A percentile compares a stretch with the other conserved stretches of the same genome.
Conservation (phyloP, 2,888 invertebrate species). For the Pteria penguin region DNA sequence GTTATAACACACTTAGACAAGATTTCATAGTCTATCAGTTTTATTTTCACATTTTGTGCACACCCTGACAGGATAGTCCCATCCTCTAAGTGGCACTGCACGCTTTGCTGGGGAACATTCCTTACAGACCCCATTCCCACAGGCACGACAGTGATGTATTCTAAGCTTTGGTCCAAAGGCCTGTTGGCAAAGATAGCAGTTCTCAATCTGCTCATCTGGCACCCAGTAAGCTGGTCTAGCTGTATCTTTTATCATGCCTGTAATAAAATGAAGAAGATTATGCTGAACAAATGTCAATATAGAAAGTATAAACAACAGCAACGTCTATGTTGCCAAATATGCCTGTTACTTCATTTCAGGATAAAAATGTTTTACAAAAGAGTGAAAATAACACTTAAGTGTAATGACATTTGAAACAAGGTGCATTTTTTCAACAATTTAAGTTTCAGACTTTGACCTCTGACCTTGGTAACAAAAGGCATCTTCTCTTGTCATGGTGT, state of each 20-base stretch:
- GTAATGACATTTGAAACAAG: too few relatives aligned
- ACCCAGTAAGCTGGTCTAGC: conserved; percentile 90
- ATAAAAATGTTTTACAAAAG: too few relatives aligned
- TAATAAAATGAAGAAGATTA: too few relatives aligned
- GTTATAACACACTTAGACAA: background rate
- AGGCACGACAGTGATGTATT: conserved; percentile 86
- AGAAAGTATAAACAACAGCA: too few relatives aligned
- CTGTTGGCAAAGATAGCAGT: conserved; percentile 85
- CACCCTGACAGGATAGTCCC: conserved; percentile 82
- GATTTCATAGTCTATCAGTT: conserved; percentile 52
- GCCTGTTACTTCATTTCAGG: too few relatives aligned
- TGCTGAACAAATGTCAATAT: too few relatives aligned
- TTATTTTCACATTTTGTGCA: conserved; percentile 79
- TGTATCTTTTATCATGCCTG: conserved; percentile 84
- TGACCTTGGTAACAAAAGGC: too few relatives aligned
- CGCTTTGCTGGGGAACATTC: conserved; percentile 79
- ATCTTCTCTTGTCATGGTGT: too few relatives aligned
- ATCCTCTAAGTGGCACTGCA: conserved; percentile 81
- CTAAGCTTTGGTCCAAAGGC: conserved; percentile 82
- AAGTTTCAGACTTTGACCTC: too few relatives aligned
- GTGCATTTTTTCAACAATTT: too few relatives aligned
- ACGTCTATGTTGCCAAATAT: too few relatives aligned
- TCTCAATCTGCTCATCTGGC: conserved; percentile 86
- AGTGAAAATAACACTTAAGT: too few relatives aligned
- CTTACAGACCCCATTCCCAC: conserved; percentile 87